These are phyloP conservation scores for Clarias laeviceps DNA, from an alignment of 2,797 vertebrate genomes.

Conservation along the genomic window DNA sequence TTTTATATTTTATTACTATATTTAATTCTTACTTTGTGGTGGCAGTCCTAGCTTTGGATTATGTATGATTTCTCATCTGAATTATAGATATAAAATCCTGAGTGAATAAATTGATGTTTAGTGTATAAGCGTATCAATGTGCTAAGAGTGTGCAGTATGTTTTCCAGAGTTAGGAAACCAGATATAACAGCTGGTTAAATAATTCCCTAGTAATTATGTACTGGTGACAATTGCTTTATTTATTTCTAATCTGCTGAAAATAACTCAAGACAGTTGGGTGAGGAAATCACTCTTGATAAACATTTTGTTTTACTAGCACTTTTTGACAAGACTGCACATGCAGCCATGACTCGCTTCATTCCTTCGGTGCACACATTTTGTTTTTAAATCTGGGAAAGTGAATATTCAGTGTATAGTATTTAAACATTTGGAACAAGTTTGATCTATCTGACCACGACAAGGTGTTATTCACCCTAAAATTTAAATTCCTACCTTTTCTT, in stretches of 20 bases:
- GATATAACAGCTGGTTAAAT: neutral
- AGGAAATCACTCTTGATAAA: neutral
- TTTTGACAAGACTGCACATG: neutral
- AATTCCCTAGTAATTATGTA: neutral
- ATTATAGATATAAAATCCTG: neutral
- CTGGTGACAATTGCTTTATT: neutral
- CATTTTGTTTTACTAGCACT: neutral
- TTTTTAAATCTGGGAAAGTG: neutral
- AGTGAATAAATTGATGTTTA: neutral
- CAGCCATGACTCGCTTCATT: neutral
- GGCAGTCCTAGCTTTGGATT: too few relatives aligned
- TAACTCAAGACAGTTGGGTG: too few relatives aligned
- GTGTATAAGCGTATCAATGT: neutral
- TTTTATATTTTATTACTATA: neutral
- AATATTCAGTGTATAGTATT: neutral
- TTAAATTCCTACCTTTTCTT: too few relatives aligned
- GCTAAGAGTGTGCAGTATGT: neutral
- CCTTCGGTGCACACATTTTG: neutral
- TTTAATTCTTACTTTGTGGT: neutral
- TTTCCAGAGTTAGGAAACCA: neutral
- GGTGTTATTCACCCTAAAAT: neutral
- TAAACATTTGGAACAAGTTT: neutral
- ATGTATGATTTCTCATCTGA: neutral
- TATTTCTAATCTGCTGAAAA: neutral
- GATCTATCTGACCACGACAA: neutral